A percentile compares a stretch with the other conserved stretches of the same genome.
phyloP scores from a whole-genome alignment of 64 coral and sea anemone species.

The Stylophora pistillata region DNA sequence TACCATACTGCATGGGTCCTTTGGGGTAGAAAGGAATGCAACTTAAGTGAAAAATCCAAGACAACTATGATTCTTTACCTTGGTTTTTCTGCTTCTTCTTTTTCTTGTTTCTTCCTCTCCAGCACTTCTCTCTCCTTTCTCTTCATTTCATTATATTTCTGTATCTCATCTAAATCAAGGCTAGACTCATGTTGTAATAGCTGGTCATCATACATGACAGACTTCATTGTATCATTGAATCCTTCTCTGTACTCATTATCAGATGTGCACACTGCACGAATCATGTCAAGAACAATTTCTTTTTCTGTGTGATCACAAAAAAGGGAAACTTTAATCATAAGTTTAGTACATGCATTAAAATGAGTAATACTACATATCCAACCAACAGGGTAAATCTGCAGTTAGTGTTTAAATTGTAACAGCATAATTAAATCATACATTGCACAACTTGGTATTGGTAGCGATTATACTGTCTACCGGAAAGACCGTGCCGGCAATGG shows the following conservation, averaged over 20 bases:
- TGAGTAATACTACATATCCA: no score
- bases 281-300: constrained; percentile 97
- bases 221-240: constrained; percentile 71
- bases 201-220: constrained; percentile 88
- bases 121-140: constrained; percentile 75
- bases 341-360: no score
- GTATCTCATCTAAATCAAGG: constrained; percentile 85
- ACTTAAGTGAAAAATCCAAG: no score
- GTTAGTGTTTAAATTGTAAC: no score
- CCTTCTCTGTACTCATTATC: constrained; percentile 94
- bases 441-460: no score
- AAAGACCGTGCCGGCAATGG: no score
- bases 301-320: constrained; percentile 65
- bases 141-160: constrained; percentile 87
- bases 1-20: no score
- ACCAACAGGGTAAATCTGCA: no score
- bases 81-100: constrained; percentile 76
- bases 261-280: constrained; percentile 86
- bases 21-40: no score
- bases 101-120: constrained; percentile 32
- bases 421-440: no score
- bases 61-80: constrained; percentile 38
- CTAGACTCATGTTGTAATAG: constrained; percentile 92
- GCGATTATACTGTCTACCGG: no score
- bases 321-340: not conserved